These are phyloP conservation scores for Lates calcarifer DNA, from an alignment of 2,113 vertebrate genomes.

Conservation along the genomic window DNA sequence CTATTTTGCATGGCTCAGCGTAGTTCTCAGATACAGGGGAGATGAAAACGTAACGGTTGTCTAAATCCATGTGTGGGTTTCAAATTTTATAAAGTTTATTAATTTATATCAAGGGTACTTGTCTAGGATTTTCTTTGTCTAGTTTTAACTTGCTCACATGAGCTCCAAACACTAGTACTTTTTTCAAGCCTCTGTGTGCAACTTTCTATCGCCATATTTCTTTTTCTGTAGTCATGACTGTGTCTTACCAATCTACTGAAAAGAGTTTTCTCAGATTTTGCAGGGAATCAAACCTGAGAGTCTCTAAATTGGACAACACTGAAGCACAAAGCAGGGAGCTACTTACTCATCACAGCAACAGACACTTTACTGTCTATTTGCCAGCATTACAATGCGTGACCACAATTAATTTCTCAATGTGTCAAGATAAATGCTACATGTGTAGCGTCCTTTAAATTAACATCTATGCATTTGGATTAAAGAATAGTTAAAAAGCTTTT, in stretches of 20 bases:
- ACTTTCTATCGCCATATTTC: slow-evolving; percentile 46
- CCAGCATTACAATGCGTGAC: slow-evolving; percentile 47
- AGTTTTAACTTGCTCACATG: slow-evolving; percentile 48
- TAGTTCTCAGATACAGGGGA: slow-evolving; percentile 55
- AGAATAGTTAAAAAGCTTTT: slow-evolving; percentile 37
- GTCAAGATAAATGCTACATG: slow-evolving; percentile 43
- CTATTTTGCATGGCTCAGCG: slow-evolving; percentile 74
- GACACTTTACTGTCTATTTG: slow-evolving; percentile 60
- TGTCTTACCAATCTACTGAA: slow-evolving; percentile 40
- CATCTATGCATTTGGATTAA: slow-evolving; percentile 75
- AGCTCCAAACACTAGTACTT: slow-evolving; percentile 50
- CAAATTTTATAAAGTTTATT: slow-evolving; percentile 74
- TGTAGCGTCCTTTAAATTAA: slow-evolving; percentile 58
- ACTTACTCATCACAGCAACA: slow-evolving; percentile 46
- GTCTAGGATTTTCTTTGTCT: slow-evolving; percentile 54
- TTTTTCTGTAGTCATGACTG: slow-evolving; percentile 34
- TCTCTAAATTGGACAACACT: slow-evolving; percentile 54
- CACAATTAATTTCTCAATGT: slow-evolving; percentile 44
- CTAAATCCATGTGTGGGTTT: slow-evolving; percentile 71
- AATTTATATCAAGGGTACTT: slow-evolving; percentile 71
- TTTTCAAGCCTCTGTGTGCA: slow-evolving; percentile 63
- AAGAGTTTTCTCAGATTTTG: slow-evolving; percentile 58
- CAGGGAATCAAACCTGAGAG: slow-evolving; percentile 64
- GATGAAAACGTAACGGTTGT: slow-evolving; percentile 40
- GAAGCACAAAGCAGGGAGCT: slow-evolving; percentile 78